These are phyloP conservation scores for Urocolius indicus DNA, from an alignment of 2,113 vertebrate genomes.

Conservation along the genomic window DNA sequence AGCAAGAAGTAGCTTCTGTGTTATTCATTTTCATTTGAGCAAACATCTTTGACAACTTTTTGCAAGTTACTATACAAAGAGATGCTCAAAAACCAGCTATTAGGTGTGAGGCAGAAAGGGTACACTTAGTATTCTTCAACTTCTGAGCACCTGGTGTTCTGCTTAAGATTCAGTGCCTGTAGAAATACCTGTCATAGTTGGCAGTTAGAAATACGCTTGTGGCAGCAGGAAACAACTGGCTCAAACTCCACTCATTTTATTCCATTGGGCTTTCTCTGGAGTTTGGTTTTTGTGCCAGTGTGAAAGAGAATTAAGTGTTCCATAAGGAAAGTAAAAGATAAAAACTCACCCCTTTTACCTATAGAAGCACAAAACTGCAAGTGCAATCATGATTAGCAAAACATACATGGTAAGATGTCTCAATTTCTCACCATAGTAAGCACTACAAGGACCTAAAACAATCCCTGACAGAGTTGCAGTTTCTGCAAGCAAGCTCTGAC, in stretches of 20 bases:
- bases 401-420: background rate
- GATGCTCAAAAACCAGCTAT: background rate
- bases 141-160: conserved; percentile 13
- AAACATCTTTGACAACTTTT: background rate
- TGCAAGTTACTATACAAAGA: background rate
- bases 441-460: background rate
- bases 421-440: background rate
- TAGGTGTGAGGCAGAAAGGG: background rate
- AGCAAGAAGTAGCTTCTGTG: background rate
- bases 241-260: background rate
- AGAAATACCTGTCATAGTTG: conserved; percentile 52
- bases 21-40: background rate
- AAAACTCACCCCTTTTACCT: background rate
- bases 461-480: background rate
- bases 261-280: background rate
- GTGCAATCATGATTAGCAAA: background rate
- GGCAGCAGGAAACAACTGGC: conserved; percentile 51
- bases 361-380: background rate
- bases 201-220: conserved; percentile 43
- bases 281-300: background rate
- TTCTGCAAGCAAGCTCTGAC: background rate
- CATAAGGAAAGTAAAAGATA: background rate
- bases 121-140: background rate
- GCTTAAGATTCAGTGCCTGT: conserved; percentile 23
- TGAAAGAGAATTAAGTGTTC: background rate